These are phyloP conservation scores for Prosapia bicincta DNA, from an alignment of 2,888 invertebrate genomes.

Conservation along the genomic window DNA sequence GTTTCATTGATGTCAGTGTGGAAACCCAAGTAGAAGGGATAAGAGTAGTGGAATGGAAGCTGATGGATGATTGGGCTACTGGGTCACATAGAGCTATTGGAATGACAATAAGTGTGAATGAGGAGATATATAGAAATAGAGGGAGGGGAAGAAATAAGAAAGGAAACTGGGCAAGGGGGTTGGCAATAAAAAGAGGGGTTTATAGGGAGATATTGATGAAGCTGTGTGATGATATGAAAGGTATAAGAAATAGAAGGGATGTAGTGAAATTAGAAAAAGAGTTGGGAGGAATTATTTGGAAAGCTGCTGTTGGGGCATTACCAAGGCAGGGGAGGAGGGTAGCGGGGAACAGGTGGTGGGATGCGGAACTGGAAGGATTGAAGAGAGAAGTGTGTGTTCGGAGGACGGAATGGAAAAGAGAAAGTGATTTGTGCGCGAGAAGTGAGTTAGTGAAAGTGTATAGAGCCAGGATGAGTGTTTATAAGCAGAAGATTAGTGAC, in stretches of 20 bases:
- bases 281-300: not conserved
- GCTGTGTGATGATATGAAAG: not conserved
- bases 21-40: not conserved
- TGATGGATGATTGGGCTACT: no score
- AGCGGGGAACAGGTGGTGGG: no score
- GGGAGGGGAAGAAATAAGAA: no score
- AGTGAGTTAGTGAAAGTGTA: no score
- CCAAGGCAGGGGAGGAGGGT: not conserved
- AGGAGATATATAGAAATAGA: no score
- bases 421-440: not conserved
- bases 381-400: not conserved
- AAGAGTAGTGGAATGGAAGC: no score
- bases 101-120: no score
- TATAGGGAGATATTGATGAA: not conserved
- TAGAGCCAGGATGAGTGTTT: not conserved
- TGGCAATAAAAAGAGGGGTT: not conserved
- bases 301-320: not conserved
- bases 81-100: no score
- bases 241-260: not conserved
- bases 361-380: not conserved
- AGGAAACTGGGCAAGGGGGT: no score
- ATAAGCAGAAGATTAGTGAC: not conserved
- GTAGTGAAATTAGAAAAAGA: no score
- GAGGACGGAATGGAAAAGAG: not conserved
- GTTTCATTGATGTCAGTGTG: no score